These are phyloP conservation scores for Tridacna gigas DNA, from an alignment of 2,888 invertebrate genomes.

Conservation along the genomic window DNA sequence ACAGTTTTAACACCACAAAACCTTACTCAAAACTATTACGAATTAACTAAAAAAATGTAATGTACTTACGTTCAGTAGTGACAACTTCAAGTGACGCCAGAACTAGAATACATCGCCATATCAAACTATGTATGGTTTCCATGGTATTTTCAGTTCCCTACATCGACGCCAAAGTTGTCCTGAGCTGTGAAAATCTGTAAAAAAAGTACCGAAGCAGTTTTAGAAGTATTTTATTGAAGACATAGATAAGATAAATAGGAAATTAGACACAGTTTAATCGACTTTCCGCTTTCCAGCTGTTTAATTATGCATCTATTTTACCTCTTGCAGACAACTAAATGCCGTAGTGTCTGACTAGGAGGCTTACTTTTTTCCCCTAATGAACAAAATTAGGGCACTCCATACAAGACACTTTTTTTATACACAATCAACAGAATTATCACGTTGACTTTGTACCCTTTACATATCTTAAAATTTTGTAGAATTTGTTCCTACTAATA, in stretches of 20 bases:
- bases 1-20: background rate
- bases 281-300: conserved; percentile 10
- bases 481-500: too few species aligned
- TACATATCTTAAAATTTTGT: too few species aligned
- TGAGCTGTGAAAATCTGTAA: conserved; percentile 44
- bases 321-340: background rate
- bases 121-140: conserved; percentile 31
- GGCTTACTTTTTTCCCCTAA: too few species aligned
- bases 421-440: background rate
- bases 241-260: conserved; percentile 9
- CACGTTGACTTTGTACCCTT: too few species aligned
- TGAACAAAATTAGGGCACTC: background rate
- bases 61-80: conserved; percentile 43
- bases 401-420: background rate
- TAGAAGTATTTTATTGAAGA: background rate
- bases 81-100: conserved; percentile 43
- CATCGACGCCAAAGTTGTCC: conserved; percentile 37
- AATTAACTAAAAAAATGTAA: background rate
- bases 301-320: conserved; percentile 7
- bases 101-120: conserved; percentile 40
- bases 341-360: too few species aligned
- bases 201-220: background rate
- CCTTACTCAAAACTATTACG: background rate
- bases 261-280: conserved; percentile 11
- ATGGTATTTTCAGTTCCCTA: conserved; percentile 46